phyloP scores from a whole-genome alignment of 2,797 vertebrate species.

The Esox lucius region DNA sequence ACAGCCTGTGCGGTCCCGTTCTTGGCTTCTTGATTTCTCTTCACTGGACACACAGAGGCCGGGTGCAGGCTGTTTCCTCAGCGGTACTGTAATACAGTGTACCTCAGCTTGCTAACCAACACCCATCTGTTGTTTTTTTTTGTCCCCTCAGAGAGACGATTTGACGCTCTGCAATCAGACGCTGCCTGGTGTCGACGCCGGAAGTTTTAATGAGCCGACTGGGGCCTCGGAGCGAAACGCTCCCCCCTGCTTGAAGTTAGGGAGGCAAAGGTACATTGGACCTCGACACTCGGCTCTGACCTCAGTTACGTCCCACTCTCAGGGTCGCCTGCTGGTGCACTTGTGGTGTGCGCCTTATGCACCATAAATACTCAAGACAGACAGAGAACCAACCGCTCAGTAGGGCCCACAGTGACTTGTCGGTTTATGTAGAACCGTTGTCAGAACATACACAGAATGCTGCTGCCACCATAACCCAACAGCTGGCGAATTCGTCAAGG shows the following conservation, averaged over 20 bases:
- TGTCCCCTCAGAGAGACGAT: background rate
- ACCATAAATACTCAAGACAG: background rate
- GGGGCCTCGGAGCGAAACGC: background rate
- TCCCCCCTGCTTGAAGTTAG: background rate
- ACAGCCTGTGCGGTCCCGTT: background rate
- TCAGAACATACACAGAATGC: background rate
- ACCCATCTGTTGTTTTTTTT: background rate
- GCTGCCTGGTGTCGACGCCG: background rate
- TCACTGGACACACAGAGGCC: constrained; percentile 5
- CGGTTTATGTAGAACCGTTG: background rate
- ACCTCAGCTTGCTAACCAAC: background rate
- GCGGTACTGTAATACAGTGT: background rate
- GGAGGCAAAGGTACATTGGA: background rate
- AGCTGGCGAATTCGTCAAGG: background rate
- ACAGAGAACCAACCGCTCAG: background rate
- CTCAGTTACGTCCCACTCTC: background rate
- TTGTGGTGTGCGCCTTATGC: background rate
- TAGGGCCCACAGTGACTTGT: background rate
- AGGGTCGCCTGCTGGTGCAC: background rate
- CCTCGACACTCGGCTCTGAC: background rate
- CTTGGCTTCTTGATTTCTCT: constrained; percentile 6
- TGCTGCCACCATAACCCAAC: background rate
- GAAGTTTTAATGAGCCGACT: background rate
- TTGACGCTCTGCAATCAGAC: background rate
- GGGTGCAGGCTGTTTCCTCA: background rate